Evolutionary conservation across 2,888 invertebrate species (phyloP), one percentile per base, ranked within the genome.

Genomic region (Athetis lepigone): DNA sequence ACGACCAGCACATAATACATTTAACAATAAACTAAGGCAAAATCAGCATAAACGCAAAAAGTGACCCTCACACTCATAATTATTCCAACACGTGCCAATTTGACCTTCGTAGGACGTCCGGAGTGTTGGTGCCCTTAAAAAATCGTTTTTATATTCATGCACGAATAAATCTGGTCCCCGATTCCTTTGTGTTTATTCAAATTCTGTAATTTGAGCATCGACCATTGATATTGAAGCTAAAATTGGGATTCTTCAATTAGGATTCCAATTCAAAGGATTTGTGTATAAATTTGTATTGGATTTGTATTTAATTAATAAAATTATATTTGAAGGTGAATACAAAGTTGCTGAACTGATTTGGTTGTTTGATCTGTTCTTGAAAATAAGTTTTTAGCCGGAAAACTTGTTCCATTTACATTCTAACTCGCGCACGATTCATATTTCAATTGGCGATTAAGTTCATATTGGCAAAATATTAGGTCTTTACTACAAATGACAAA

Each of bases 111-210:
- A 42, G 40, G 54, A 46, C 36, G 64, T 36, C 66, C 16, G 18
- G 25, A 40, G 19, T 46, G 40, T n/a, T 18, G 33, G 19, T 27
- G 36, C 46, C 19, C 33, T 50, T 37, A 37, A 65, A 72, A 52
- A 8, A 37, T 16, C 23, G 16, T 13, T 49, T 68, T 74, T 70
- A 85, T 86, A 76, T 86, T 81, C 66, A 83, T 79, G 83, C 84
- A 80, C 68, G 79, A 73, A 71, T 74, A 61, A 54, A 58, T 72
- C 43, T 45, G 37, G 43, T 66, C 40, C 18, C 36, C 37, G 40
- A 46, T 66, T 65, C 61, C 63, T 70, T 67, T 68, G 74, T 77
- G 47, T 70, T 65, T 60, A 50, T 73, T 67, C 67, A n/a, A 21
- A 47, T 70, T 55, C 66, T 13, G 42, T 47, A 47, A 55, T 58